Conservation (phyloP, 2,797 vertebrate species). For the Dryobates pubescens region DNA sequence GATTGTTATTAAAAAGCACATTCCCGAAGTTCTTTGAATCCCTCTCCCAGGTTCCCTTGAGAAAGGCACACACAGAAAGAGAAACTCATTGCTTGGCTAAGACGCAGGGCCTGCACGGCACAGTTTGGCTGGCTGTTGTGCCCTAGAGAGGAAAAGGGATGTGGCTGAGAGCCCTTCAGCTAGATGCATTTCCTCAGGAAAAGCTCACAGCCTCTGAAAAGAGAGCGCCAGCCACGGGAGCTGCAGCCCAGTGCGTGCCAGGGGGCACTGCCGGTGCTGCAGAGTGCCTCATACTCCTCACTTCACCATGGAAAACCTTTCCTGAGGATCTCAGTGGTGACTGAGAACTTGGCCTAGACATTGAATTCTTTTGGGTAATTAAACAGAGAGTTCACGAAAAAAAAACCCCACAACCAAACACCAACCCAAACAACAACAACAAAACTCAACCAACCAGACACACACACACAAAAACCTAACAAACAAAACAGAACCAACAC, state of each 20-base stretch:
- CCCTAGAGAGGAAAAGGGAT: constrained; percentile 8
- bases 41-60: constrained; percentile 46
- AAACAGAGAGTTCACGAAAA: neutral
- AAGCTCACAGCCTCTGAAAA: neutral
- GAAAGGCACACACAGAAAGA: neutral
- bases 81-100: constrained; percentile 6
- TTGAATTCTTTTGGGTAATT: neutral
- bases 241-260: neutral
- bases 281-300: neutral
- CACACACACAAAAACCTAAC: too few species aligned
- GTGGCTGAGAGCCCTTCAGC: neutral
- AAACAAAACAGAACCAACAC: too few species aligned
- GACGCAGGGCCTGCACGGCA: neutral
- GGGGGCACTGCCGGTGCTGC: neutral
- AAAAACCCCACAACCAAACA: too few species aligned
- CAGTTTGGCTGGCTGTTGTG: neutral
- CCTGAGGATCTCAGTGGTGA: neutral
- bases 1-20: constrained; percentile 31
- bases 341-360: neutral
- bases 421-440: too few species aligned
- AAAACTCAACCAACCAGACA: too few species aligned
- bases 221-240: neutral
- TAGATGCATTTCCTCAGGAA: neutral
- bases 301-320: neutral
- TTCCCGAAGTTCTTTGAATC: constrained; percentile 42